Conservation (phyloP, 1,140 invertebrate species). For the Psix sp. region DNA sequence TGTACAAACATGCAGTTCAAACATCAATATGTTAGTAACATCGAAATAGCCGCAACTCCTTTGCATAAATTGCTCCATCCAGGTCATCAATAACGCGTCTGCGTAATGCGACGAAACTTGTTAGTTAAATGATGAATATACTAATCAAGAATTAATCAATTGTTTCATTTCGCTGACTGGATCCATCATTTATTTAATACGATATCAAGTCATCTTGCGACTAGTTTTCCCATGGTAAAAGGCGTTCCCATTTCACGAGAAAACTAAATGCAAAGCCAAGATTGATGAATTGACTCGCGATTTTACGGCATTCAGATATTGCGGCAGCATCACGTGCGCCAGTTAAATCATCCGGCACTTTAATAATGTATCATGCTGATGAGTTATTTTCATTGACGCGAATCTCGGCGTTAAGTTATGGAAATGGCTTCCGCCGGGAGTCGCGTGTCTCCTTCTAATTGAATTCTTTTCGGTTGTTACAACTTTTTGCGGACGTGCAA, state of each 20-base stretch:
- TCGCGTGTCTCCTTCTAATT: slow-evolving; percentile 25
- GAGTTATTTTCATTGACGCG: slow-evolving; percentile 14
- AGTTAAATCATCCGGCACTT: slow-evolving; percentile 7
- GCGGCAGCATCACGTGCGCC: neutral
- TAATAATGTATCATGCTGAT: slow-evolving; percentile 3
- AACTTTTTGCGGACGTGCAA: slow-evolving; percentile 26
- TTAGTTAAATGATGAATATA: slow-evolving; percentile 44
- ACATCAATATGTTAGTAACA: slow-evolving; percentile 35
- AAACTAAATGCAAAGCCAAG: too few species aligned
- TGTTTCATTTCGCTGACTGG: slow-evolving; percentile 35
- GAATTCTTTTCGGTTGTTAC: slow-evolving; percentile 25
- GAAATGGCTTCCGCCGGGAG: too few species aligned
- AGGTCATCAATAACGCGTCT: slow-evolving; percentile 31
- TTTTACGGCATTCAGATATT: slow-evolving; percentile 14
- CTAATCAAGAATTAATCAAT: slow-evolving; percentile 54
- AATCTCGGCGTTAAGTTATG: slow-evolving; percentile 1
- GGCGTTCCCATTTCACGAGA: too few species aligned
- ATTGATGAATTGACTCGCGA: neutral
- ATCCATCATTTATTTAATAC: too few species aligned
- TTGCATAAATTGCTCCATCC: slow-evolving; percentile 41
- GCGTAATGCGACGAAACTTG: slow-evolving; percentile 32
- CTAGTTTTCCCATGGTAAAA: too few species aligned
- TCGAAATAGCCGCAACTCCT: slow-evolving; percentile 31
- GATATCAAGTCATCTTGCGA: neutral
- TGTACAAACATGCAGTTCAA: slow-evolving; percentile 40